Base-by-base conservation (phyloP, 2,113 vertebrate genomes). In the Pelobates fuscus region DNA sequence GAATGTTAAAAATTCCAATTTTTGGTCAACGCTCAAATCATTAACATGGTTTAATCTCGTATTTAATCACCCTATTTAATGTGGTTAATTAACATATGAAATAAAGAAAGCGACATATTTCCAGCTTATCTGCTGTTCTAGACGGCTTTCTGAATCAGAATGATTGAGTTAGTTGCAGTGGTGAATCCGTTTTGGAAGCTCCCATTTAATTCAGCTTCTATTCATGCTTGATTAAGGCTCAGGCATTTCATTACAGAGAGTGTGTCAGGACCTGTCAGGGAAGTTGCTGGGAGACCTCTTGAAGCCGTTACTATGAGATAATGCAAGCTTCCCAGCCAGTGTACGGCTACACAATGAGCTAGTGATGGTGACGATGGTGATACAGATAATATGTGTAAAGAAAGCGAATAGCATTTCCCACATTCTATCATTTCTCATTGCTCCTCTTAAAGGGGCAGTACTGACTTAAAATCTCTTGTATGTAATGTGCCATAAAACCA, bases 231-330 rank as follows among this genome's bases (percentile, higher is more conserved):
- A 71, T 71, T 71, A 71, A 27, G 57, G 69, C 57, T 49, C n/a
- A 71, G 69, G 69, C 69, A 71, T 71, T 71, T 71, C 25, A 71
- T 71, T 61, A 61, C 69, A 71, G 57, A 57, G 67, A 57, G 67
- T 69, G 49, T 69, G 67, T 69, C 67, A 69, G 67, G 67, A 55
- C 67, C 52, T 69, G 67, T 27, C 67, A 69, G 67, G 26, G 37
- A 71, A 57, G 69, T 71, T 71, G 69, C 69, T 71, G 69, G 69
- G 69, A 71, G 69, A 71, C 69, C 69, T 61, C 69, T 46, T 61
- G 26, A 30, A 71, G 57, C 69, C 41, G 32, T 46, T 61, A 71
- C 69, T 49, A 61, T 71, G 69, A 71, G 57, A 60, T 71, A 55
- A 71, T 71, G 37, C 57, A 71, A 32, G 57, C 69, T 71, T 46